Conservation (phyloP, 2,888 invertebrate genomes). For the Zhuqinia jingwanae region DNA sequence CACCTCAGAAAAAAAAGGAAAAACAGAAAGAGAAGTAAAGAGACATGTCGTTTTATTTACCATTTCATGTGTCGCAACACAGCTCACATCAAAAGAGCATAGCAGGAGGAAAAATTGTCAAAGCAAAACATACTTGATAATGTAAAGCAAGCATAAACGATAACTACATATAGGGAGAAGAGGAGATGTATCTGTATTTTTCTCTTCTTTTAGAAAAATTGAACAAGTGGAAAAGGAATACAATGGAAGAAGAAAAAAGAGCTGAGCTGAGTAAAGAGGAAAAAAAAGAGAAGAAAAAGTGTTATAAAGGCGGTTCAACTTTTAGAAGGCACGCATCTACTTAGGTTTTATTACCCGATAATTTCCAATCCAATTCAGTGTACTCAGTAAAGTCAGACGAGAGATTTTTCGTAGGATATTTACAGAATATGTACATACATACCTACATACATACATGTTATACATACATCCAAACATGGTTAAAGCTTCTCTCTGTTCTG, state of each 20-base stretch:
- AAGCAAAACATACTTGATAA: neutral
- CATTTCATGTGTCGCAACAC: neutral
- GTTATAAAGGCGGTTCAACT: slow-evolving; percentile 70
- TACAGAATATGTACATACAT: slow-evolving; percentile 36
- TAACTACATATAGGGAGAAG: too few species aligned
- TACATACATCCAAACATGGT: neutral
- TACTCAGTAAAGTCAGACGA: slow-evolving; percentile 35
- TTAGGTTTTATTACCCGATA: slow-evolving; percentile 79
- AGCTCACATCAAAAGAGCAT: neutral
- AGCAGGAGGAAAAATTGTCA: too few species aligned
- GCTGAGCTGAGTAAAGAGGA: slow-evolving; percentile 28
- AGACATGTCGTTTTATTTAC: neutral
- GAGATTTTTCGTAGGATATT: neutral
- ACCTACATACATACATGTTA: neutral
- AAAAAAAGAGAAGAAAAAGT: slow-evolving; percentile 45
- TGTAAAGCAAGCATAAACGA: too few species aligned
- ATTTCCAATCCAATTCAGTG: slow-evolving; percentile 76
- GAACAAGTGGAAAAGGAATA: slow-evolving; percentile 25
- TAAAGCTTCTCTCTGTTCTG: slow-evolving; percentile 43
- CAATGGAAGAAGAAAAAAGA: slow-evolving; percentile 7
- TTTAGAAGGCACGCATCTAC: slow-evolving; percentile 73
- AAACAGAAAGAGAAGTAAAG: neutral
- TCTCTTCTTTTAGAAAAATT: neutral
- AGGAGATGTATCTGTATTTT: slow-evolving; percentile 5
- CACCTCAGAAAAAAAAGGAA: neutral